These are phyloP conservation scores for Alligator mississippiensis DNA, from an alignment of 2,113 vertebrate genomes.

Conservation along the genomic window DNA sequence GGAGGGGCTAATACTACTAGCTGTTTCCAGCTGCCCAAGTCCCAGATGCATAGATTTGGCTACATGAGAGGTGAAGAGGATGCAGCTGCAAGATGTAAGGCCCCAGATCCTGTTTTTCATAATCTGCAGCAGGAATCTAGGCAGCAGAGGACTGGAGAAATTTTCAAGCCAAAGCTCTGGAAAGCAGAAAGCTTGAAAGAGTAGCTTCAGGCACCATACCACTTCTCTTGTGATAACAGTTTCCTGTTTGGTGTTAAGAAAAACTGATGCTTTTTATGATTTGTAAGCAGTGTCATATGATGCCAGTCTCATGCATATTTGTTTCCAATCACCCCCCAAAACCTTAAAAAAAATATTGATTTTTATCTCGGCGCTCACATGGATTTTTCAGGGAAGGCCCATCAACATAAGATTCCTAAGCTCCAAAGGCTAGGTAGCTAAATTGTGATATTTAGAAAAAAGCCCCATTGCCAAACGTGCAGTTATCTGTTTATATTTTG, in stretches of 20 bases:
- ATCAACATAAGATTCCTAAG: not conserved
- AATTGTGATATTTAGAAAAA: not conserved
- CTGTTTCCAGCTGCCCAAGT: not conserved
- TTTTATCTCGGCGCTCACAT: not conserved
- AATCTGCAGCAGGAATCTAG: not conserved
- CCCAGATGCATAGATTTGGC: not conserved
- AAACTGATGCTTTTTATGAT: not conserved
- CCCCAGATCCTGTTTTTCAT: too few relatives aligned
- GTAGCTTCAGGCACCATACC: not conserved
- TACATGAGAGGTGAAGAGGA: too few relatives aligned
- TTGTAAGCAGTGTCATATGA: accelerated
- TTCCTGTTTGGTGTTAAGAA: not conserved
- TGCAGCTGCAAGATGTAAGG: not conserved
- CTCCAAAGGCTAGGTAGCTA: not conserved
- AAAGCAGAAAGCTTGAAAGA: not conserved
- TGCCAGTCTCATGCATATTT: not conserved
- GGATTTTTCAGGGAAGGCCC: not conserved
- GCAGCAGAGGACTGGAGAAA: not conserved
- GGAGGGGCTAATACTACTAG: not conserved
- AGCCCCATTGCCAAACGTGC: not conserved
- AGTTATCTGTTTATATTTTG: conserved; percentile 21
- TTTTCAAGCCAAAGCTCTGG: not conserved
- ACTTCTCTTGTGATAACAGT: not conserved
- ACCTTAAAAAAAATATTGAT: not conserved
- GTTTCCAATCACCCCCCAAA: not conserved